phyloP scores from a whole-genome alignment of 2,113 vertebrate species.

The Nycticorax nycticorax region DNA sequence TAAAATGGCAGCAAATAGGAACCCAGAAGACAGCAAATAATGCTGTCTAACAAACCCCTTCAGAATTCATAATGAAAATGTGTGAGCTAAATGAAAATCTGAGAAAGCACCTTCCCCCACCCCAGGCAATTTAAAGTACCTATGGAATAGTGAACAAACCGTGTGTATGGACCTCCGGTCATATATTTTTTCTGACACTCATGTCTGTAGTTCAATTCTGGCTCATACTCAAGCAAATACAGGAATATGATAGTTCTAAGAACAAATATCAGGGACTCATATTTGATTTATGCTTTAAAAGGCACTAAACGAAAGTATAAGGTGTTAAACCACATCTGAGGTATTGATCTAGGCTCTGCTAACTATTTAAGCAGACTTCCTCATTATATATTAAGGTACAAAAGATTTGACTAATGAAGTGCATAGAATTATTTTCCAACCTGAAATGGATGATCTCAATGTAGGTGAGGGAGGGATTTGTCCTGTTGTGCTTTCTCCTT shows the following conservation, averaged over 20 bases:
- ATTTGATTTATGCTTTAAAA: conserved; percentile 14
- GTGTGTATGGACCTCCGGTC: background rate
- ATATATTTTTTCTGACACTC: background rate
- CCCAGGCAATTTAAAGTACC: background rate
- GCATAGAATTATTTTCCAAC: background rate
- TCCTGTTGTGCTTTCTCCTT: background rate
- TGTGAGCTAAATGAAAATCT: background rate
- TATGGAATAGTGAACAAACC: background rate
- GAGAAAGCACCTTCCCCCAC: background rate
- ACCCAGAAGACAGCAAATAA: background rate
- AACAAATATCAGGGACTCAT: background rate
- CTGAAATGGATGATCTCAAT: background rate
- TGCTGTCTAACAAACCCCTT: background rate
- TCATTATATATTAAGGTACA: background rate
- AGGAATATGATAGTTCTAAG: background rate
- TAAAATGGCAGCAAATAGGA: background rate
- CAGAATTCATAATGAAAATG: background rate
- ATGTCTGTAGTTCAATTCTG: background rate
- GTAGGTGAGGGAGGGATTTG: background rate
- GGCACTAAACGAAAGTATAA: background rate
- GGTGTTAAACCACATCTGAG: background rate
- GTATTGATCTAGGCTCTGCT: background rate
- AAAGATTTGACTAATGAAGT: background rate
- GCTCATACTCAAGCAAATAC: background rate
- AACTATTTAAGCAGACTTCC: background rate